These are phyloP conservation scores for Hafferia zeledoni DNA, from an alignment of 2,797 vertebrate species.

Conservation along the genomic window DNA sequence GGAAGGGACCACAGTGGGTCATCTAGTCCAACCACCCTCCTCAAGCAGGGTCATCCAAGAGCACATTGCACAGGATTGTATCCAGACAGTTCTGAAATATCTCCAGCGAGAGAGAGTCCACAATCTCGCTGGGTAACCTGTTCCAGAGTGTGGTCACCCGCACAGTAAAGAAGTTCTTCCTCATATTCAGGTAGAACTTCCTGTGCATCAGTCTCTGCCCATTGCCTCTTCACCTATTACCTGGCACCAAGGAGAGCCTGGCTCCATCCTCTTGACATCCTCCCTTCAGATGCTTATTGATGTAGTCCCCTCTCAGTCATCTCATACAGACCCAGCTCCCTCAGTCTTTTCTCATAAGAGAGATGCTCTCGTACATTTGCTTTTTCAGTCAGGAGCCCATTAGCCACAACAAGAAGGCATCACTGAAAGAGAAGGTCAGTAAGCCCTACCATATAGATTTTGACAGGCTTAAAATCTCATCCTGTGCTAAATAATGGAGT, in stretches of 20 bases:
- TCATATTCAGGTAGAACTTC: not conserved
- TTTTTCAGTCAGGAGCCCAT: not conserved
- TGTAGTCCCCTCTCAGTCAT: not conserved
- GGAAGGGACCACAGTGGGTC: not conserved
- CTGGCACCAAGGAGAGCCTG: not conserved
- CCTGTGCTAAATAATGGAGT: not conserved
- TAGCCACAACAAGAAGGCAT: not conserved
- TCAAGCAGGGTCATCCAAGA: not conserved
- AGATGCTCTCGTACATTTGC: not conserved
- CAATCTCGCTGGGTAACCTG: not conserved
- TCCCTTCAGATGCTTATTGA: not conserved
- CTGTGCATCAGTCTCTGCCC: not conserved
- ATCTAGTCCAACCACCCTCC: not conserved
- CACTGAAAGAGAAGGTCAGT: not conserved
- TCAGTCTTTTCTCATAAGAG: not conserved
- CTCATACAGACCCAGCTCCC: not conserved
- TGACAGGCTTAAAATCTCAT: not conserved
- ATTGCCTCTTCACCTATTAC: not conserved
- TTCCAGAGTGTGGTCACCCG: not conserved
- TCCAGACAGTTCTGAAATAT: not conserved
- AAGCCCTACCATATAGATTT: not conserved
- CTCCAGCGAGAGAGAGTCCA: not conserved
- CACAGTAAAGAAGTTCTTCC: not conserved
- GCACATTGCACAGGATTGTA: not conserved
- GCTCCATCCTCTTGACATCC: not conserved